Conservation (phyloP, 2,888 invertebrate genomes). For the Coronaproctus castanopsis region DNA sequence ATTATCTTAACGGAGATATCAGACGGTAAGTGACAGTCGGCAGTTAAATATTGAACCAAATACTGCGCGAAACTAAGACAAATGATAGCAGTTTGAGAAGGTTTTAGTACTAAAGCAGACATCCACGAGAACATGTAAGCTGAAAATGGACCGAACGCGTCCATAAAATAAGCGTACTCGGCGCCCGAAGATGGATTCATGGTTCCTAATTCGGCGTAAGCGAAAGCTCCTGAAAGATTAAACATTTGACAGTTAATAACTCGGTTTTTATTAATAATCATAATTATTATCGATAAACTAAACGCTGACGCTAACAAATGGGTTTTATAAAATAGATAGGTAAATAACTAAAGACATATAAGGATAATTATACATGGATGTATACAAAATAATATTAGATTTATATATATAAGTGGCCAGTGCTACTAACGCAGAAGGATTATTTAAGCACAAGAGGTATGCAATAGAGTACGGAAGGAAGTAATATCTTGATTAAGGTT, state of each 20-base stretch:
- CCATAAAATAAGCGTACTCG: conserved; percentile 90
- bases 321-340: conserved; percentile 11
- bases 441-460: too few species aligned
- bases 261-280: too few species aligned
- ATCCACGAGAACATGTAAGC: conserved; percentile 89
- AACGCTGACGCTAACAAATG: too few species aligned
- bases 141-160: conserved; percentile 77
- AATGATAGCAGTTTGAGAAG: conserved; percentile 84
- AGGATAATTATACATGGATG: too few species aligned
- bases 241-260: conserved; percentile 9
- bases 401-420: too few species aligned
- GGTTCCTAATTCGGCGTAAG: conserved; percentile 84
- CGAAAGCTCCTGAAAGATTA: conserved; percentile 51
- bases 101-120: conserved; percentile 76
- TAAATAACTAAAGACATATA: too few species aligned
- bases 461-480: too few species aligned
- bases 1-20: conserved; percentile 67
- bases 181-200: conserved; percentile 90
- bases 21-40: conserved; percentile 60
- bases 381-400: too few species aligned
- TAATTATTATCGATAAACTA: too few species aligned
- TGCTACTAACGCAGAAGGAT: too few species aligned
- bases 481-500: too few species aligned
- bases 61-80: conserved; percentile 84
- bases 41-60: conserved; percentile 72